Conservation (phyloP, 2,888 invertebrate species). For the Diarsia mendica region DNA sequence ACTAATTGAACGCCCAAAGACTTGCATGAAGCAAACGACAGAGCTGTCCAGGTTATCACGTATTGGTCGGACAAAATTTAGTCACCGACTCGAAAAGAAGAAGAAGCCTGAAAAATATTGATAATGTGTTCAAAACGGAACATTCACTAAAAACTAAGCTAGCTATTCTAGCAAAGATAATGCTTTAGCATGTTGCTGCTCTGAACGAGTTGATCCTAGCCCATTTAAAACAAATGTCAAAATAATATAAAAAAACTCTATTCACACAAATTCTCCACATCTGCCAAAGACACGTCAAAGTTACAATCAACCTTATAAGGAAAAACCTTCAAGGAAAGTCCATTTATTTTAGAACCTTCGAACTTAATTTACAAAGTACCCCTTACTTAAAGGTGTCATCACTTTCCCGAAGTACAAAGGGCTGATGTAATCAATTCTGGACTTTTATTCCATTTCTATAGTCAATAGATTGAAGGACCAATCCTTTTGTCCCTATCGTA, state of each 20-base stretch:
- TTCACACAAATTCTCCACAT: conserved; percentile 12
- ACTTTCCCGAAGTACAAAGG: conserved; percentile 54
- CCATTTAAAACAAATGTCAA: neutral
- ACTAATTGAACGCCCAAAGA: too few species aligned
- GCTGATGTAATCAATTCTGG: conserved; percentile 59
- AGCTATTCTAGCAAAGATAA: neutral
- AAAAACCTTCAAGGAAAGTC: conserved; percentile 36
- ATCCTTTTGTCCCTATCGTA: conserved; percentile 41
- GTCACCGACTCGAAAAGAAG: too few species aligned
- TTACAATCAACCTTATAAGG: conserved; percentile 25
- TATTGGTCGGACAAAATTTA: too few species aligned
- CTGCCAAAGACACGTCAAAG: conserved; percentile 25
- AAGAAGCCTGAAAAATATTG: too few species aligned
- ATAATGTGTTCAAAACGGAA: neutral
- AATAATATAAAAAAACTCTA: neutral
- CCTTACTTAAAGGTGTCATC: conserved; percentile 49
- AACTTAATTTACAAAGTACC: conserved; percentile 53
- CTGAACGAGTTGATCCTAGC: too few species aligned
- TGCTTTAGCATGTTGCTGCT: neutral
- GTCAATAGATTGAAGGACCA: conserved; percentile 43
- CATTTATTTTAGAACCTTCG: conserved; percentile 30
- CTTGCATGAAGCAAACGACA: too few species aligned
- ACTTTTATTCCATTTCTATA: conserved; percentile 54
- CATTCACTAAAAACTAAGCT: neutral
- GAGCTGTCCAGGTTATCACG: too few species aligned